A percentile compares a stretch with the other conserved stretches of the same genome.
Conservation (phyloP, 2,113 vertebrate species). For the Sula dactylatra region DNA sequence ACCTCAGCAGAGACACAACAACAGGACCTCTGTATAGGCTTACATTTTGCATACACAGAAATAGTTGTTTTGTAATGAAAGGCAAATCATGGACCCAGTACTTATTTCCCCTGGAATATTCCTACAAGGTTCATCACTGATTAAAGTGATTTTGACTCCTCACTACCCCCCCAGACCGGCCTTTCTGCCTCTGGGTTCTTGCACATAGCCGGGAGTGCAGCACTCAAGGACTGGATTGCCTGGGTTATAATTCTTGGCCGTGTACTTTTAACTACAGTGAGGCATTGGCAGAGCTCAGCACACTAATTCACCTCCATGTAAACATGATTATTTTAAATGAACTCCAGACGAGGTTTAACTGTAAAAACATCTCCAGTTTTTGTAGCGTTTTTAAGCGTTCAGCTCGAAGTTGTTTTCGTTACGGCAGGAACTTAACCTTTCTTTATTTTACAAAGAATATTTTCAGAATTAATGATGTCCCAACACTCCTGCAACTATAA, state of each 20-base stretch:
- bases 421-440: conserved; percentile 6
- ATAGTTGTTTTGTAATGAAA: background rate
- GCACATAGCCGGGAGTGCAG: background rate
- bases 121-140: background rate
- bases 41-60: background rate
- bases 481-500: conserved; percentile 6
- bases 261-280: background rate
- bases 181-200: background rate
- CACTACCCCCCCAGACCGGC: background rate
- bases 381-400: conserved; percentile 38
- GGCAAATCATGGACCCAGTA: background rate
- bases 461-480: conserved; percentile 55
- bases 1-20: background rate
- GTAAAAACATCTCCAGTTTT: conserved; percentile 61
- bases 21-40: background rate
- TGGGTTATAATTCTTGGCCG: conserved; percentile 28
- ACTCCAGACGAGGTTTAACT: conserved; percentile 62
- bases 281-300: conserved; percentile 16
- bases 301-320: conserved; percentile 61
- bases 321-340: conserved; percentile 63
- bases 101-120: background rate
- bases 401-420: conserved; percentile 26
- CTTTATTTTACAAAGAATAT: conserved; percentile 40
- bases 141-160: background rate
- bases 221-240: background rate